Evolutionary conservation across 2,797 vertebrate genomes (phyloP).

Genomic region (Myotis myotis): DNA sequence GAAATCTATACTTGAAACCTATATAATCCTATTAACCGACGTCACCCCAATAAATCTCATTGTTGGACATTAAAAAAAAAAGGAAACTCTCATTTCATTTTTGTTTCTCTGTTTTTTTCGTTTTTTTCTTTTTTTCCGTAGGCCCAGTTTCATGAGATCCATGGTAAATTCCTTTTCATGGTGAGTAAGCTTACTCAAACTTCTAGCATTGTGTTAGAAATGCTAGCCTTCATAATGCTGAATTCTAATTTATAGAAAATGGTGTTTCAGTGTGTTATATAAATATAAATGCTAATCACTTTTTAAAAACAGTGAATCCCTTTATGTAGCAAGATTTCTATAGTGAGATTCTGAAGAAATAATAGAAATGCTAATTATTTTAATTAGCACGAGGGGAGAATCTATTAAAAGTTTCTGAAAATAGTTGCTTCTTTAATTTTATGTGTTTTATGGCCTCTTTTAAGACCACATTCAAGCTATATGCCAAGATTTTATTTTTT

Average conservation of each 20-base stretch:
- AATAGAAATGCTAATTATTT: constrained; percentile 71
- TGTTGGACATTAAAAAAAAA: not conserved
- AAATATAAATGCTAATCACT: constrained; percentile 68
- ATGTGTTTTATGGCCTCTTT: constrained; percentile 9
- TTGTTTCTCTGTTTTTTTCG: not conserved
- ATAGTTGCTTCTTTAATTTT: constrained; percentile 53
- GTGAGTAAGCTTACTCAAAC: constrained; percentile 33
- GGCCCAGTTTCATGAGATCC: not conserved
- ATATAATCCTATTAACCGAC: not conserved
- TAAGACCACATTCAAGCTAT: not conserved
- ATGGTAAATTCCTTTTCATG: not conserved
- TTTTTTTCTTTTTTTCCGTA: not conserved
- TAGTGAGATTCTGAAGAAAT: constrained; percentile 47
- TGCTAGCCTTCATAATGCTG: not conserved
- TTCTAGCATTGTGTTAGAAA: constrained; percentile 3
- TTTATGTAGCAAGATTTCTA: constrained; percentile 40
- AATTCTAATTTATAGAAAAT: constrained; percentile 35
- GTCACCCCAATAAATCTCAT: not conserved
- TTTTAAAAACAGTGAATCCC: constrained; percentile 43
- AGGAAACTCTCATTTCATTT: not conserved
- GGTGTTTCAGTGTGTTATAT: constrained; percentile 3
- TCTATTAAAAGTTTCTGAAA: constrained; percentile 58
- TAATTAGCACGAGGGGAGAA: not conserved
- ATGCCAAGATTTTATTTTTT: constrained; percentile 53
- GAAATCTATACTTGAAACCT: not conserved